phyloP scores from a whole-genome alignment of 2,888 invertebrate genomes.

The Temnothorax rugatulus region DNA sequence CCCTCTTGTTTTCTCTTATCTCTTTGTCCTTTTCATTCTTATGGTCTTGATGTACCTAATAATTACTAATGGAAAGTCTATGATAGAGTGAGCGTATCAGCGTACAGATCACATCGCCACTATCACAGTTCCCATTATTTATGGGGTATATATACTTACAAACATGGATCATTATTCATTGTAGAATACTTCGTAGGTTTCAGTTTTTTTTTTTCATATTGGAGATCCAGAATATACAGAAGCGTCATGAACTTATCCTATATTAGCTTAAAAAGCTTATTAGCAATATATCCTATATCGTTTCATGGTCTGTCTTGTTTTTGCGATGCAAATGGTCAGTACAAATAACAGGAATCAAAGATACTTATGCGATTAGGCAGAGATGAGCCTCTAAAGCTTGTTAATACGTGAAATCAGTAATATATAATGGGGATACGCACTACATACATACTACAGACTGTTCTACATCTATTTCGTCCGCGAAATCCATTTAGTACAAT shows the following conservation, averaged over 20 bases:
- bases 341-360: slow-evolving; percentile 4
- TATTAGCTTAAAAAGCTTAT: background rate
- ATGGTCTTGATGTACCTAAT: slow-evolving; percentile 52
- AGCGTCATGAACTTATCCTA: background rate
- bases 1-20: background rate
- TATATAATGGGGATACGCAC: background rate
- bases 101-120: background rate
- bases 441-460: background rate
- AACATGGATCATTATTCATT: background rate
- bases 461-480: slow-evolving; percentile 18
- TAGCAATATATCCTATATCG: background rate
- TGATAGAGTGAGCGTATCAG: slow-evolving; percentile 11
- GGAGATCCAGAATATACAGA: background rate
- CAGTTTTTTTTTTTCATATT: background rate
- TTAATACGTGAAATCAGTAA: slow-evolving; percentile 19
- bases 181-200: background rate
- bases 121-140: background rate
- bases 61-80: slow-evolving; percentile 48
- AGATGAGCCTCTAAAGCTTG: background rate
- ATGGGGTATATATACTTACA: background rate
- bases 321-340: background rate
- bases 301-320: background rate
- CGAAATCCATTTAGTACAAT: slow-evolving; percentile 43
- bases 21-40: background rate
- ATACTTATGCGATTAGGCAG: background rate